phyloP scores from a whole-genome alignment of 2,113 vertebrate genomes.

The crab-eating macaque (Macaca fascicularis) region T2T-MFA8v1.1 NC_088395.1:123300001-123300500 shows the following conservation, averaged over 20 bases:
- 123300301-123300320: not conserved
- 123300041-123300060: constrained; percentile 58
- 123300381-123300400: not conserved
- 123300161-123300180: not conserved
- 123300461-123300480: not conserved
- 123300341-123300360: not conserved
- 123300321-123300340: not conserved
- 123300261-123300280: not conserved
- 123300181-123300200: not conserved
- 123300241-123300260: not conserved
- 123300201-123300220: not conserved
- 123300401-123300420: not conserved
- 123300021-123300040: constrained; percentile 39
- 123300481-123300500: not conserved
- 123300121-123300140: not conserved
- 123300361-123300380: not conserved
- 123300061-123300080: constrained; percentile 43
- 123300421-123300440: not conserved
- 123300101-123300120: not conserved
- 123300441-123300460: not conserved
- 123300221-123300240: not conserved
- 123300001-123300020: constrained; percentile 41
- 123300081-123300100: not conserved
- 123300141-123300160: not conserved
- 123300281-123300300: not conserved